Evolutionary conservation across 92 coral and sea anemone species (phyloP), one percentile per base, ranked within the genome.

Genomic region (Heteractis magnifica): DNA sequence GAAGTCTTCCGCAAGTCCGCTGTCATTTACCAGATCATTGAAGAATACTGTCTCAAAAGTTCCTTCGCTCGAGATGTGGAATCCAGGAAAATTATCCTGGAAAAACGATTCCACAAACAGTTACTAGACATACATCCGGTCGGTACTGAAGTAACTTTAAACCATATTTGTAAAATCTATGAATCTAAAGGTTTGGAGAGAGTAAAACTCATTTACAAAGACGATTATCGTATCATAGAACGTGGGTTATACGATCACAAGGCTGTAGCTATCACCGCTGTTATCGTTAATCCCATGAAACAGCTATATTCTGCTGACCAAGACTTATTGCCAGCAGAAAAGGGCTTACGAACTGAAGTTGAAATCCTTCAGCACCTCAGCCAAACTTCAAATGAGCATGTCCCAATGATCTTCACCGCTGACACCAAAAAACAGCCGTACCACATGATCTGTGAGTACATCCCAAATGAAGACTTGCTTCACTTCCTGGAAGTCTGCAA

Each of bases 381-480:
- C 19, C 56, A 52, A 6, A 65, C 77, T 4, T 10, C 75, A 13
- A 53, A 41, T 55, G 60, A 64, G 64, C 82, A 76, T 62, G 87
- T 84, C 6, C 65, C 71, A 1, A 34, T 44, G 56, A 19, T 34
- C 15, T 55, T 44, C 58, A 16, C 59, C 77, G 75, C 81, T 84
- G 82, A 84, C 65, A 49, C 70, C 60, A 65, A 5, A 14, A 50
- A 51, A 34, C 21, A 60, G 55, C 87, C 87, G 9, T 84, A 62
- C 50, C 81, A 84, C 20, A 51, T 84, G 81, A 64, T 84, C 10
- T 75, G 52, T 23, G 87, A 75, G 15, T 65, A 72, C 79, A 19
- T 77, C 55, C 18, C 68, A n/a, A 76, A 84, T 13, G 82, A 73
- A 41, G 79, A 84, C 73, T 64, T 84, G 51, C 87, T 34, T 6